Conservation (phyloP, 92 coral and sea anemone genomes). For the Ricordea florida region DNA sequence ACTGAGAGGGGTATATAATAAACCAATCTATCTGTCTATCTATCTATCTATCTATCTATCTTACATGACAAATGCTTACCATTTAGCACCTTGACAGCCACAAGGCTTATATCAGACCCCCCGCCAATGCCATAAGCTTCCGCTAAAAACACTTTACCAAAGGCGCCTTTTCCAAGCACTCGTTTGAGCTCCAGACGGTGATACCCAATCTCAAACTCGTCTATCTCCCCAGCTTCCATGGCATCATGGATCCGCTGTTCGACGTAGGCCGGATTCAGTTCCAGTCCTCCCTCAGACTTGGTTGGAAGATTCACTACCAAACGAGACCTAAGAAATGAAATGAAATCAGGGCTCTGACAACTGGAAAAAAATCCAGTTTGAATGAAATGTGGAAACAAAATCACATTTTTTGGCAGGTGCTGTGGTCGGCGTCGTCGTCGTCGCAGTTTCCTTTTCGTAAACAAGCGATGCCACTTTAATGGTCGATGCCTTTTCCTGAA, state of each 20-base stretch:
- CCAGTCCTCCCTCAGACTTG: constrained; percentile 82
- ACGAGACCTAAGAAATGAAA: constrained; percentile 27
- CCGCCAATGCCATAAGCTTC: constrained; percentile 85
- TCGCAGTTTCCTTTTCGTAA: no score
- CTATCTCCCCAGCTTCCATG: constrained; percentile 81
- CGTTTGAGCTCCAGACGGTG: constrained; percentile 87
- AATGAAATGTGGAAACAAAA: no score
- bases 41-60: neutral
- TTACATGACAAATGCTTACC: constrained; percentile 47
- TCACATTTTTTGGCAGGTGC: no score
- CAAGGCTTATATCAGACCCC: constrained; percentile 60
- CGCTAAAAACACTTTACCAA: constrained; percentile 93
- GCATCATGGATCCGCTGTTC: constrained; percentile 97
- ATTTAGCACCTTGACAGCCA: constrained; percentile 88
- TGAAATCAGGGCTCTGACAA: no score
- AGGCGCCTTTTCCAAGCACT: constrained; percentile 91
- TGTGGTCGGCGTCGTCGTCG: no score
- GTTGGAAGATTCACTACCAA: constrained; percentile 69
- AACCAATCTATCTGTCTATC: no score
- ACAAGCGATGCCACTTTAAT: no score
- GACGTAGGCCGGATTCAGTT: constrained; percentile 89
- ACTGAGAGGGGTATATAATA: no score
- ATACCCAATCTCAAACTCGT: constrained; percentile 89
- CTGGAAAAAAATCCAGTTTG: no score
- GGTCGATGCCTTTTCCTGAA: no score